These are phyloP conservation scores for Cheilosia urbana DNA, from an alignment of 2,888 invertebrate genomes.

Conservation along the genomic window DNA sequence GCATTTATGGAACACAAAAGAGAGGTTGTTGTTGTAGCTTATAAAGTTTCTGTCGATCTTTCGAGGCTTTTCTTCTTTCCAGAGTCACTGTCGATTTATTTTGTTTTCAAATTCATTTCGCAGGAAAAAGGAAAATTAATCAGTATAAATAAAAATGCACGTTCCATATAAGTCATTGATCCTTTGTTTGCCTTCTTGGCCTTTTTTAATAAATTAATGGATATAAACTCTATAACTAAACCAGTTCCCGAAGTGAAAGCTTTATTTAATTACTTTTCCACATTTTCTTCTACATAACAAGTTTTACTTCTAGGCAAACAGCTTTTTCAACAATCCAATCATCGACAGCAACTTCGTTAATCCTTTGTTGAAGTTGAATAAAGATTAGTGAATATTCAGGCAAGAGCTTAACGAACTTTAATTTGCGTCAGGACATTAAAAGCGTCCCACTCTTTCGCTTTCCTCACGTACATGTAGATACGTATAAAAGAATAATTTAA, in stretches of 20 bases:
- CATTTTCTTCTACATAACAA: slow-evolving; percentile 22
- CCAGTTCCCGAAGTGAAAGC: not conserved
- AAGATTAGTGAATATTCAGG: slow-evolving; percentile 32
- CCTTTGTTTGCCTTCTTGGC: no score
- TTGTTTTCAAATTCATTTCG: no score
- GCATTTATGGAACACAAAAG: no score
- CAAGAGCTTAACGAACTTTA: slow-evolving; percentile 61
- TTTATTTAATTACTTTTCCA: slow-evolving; percentile 4
- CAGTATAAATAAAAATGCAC: no score
- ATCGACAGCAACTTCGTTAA: slow-evolving; percentile 46
- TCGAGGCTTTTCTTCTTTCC: no score
- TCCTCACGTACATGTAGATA: not conserved
- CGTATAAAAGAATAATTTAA: slow-evolving; percentile 34
- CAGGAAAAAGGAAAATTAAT: no score
- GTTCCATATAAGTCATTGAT: no score
- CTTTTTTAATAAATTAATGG: not conserved
- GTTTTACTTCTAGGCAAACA: slow-evolving; percentile 17
- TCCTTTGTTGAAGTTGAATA: slow-evolving; percentile 34
- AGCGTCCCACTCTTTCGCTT: not conserved
- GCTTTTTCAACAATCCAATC: slow-evolving; percentile 49
- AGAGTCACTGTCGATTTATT: no score
- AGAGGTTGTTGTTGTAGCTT: no score
- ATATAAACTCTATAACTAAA: not conserved
- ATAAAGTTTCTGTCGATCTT: no score
- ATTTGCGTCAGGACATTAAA: slow-evolving; percentile 31